Percentiles rank a stretch among this genome's conserved stretches.
Conservation (phyloP, 2,113 vertebrate species). For the Malurus alboscapulatus region DNA sequence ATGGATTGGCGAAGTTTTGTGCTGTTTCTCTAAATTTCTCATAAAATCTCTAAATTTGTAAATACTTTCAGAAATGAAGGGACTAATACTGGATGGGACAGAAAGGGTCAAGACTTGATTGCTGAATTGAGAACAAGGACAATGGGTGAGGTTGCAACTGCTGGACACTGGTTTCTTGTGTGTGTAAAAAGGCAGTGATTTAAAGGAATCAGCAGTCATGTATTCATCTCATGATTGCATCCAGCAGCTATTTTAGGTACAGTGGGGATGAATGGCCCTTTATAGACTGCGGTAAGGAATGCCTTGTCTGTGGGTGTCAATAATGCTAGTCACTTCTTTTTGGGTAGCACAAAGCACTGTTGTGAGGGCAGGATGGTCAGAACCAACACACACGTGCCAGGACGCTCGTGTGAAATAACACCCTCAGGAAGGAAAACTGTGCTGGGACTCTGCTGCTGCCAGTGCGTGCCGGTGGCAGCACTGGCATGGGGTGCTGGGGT, state of each 20-base stretch:
- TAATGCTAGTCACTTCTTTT: neutral
- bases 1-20: neutral
- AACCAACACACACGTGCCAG: neutral
- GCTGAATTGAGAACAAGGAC: neutral
- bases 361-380: neutral
- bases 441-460: neutral
- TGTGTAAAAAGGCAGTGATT: neutral
- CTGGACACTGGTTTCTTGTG: conserved; percentile 14
- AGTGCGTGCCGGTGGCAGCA: accelerated
- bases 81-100: neutral
- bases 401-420: accelerated
- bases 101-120: neutral
- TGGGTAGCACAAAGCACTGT: neutral
- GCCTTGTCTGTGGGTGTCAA: conserved; percentile 13
- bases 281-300: neutral
- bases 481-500: neutral
- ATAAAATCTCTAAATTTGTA: neutral
- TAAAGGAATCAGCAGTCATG: neutral
- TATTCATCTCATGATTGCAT: conserved; percentile 18
- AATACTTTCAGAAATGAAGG: neutral
- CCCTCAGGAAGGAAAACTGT: neutral
- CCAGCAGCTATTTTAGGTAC: conserved; percentile 25
- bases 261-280: conserved; percentile 12
- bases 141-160: neutral
- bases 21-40: neutral